These are phyloP conservation scores for Nyctibius bracteatus DNA, from an alignment of 2,113 vertebrate genomes.

Conservation along the genomic window DNA sequence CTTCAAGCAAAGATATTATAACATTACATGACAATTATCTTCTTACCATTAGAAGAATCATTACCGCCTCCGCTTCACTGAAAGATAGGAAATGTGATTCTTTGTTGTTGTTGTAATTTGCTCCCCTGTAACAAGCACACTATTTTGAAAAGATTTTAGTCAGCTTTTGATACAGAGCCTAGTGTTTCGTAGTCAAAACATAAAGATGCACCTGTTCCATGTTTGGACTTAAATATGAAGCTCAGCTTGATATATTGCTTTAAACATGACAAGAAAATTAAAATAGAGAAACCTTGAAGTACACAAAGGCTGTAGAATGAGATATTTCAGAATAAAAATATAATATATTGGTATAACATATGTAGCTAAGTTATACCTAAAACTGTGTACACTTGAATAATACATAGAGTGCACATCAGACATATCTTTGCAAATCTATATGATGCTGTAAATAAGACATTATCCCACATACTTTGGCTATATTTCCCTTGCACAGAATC, in stretches of 20 bases:
- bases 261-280: slow-evolving; percentile 35
- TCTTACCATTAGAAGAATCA: neutral
- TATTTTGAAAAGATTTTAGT: neutral
- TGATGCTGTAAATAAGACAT: neutral
- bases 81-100: neutral
- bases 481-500: neutral
- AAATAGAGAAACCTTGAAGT: neutral
- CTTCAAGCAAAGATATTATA: neutral
- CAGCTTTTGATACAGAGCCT: slow-evolving; percentile 3
- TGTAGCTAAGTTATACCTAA: neutral
- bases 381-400: neutral
- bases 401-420: neutral
- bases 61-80: neutral
- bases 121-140: neutral
- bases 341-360: neutral
- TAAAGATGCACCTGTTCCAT: slow-evolving; percentile 7
- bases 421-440: neutral
- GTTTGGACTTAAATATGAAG: slow-evolving; percentile 25
- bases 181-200: slow-evolving; percentile 19
- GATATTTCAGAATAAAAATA: neutral
- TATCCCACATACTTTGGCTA: neutral
- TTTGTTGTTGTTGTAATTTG: neutral
- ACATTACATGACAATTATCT: neutral
- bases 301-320: neutral
- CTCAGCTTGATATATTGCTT: slow-evolving; percentile 16